Evolutionary conservation across 2,888 invertebrate genomes (phyloP), one percentile per base, ranked within the genome.

Genomic region (Polydrusus cervinus): DNA sequence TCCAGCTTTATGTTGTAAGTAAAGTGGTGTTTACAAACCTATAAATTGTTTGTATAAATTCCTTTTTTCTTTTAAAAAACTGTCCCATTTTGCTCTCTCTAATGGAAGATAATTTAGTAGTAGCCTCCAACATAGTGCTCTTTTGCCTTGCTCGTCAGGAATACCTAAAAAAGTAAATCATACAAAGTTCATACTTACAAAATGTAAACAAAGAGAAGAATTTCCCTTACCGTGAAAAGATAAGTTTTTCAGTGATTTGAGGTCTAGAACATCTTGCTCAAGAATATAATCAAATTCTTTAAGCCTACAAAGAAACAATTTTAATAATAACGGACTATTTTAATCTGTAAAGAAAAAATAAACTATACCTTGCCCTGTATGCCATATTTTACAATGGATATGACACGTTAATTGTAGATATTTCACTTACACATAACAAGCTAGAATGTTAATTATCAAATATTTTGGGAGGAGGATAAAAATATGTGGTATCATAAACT

Each of bases 81-180:
- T 87, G 13, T 91, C 88, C 94, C 96, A 95, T 74, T 89, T 89
- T 57, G 87, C 87, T 82, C 90, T 92, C 61, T 92, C 91, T 7
- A 90, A 87, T 0, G 96, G 95, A 78, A 98, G 88, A 85, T 97
- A 98, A 83, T 95, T 94, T 43, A 98, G 88, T 64, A 98, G 87
- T 18, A 97, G 88, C 88, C 94, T 95, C 97, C 98, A 98, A 80
- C 96, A 95, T 49, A 95, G 85, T 0, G 97, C 91, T 67, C 97
- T 89, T 75, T 93, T 89, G 0, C 96, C 95, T 80, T 92, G 93
- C 81, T 95, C 95, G 85, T 97, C 97, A 0, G 97, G 97, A 81
- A 97, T 93, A 67, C 97, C 97, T 96, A 82, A 71, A 34, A 25
- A 25, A 25, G 25, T 34, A 34, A 9, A 34, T 34, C 3, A 71